Evolutionary conservation across 2,113 vertebrate genomes (phyloP).

Genomic region (Reinhardtius hippoglossoides): DNA sequence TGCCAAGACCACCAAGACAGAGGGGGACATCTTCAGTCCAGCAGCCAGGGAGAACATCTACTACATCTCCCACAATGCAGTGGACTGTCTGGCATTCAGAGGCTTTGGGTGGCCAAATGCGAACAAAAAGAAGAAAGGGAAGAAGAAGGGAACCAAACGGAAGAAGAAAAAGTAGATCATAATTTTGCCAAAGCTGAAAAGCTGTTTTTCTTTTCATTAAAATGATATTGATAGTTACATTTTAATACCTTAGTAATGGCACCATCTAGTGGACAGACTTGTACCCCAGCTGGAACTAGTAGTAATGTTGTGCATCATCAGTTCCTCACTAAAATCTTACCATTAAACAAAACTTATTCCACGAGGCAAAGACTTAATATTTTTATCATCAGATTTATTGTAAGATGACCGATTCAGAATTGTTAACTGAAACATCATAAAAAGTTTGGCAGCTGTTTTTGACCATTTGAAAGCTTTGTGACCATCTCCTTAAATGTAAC

Average conservation of each 20-base stretch:
- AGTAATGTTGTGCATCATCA: background rate
- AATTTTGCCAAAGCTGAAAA: constrained; percentile 10
- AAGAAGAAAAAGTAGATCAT: constrained; percentile 57
- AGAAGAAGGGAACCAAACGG: constrained; percentile 62
- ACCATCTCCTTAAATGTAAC: background rate
- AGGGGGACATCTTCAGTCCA: constrained; percentile 84
- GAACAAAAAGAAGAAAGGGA: constrained; percentile 80
- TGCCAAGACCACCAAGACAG: constrained; percentile 54
- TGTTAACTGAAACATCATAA: constrained; percentile 5
- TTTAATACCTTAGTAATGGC: background rate
- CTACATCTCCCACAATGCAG: constrained; percentile 89
- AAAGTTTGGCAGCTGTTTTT: constrained; percentile 38
- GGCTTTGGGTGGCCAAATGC: constrained; percentile 86
- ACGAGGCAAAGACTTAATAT: background rate
- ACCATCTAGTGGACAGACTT: constrained; percentile 28
- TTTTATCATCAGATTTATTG: constrained; percentile 55
- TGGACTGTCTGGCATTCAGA: constrained; percentile 83
- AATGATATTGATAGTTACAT: background rate
- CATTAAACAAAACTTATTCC: background rate
- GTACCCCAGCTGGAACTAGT: background rate
- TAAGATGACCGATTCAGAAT: constrained; percentile 10
- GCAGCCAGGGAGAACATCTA: constrained; percentile 88
- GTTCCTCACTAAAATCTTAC: background rate
- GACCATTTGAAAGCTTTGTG: background rate
- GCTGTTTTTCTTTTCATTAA: background rate